Conservation (phyloP, 1,140 invertebrate genomes). For the Eurytemora carolleeae region DNA sequence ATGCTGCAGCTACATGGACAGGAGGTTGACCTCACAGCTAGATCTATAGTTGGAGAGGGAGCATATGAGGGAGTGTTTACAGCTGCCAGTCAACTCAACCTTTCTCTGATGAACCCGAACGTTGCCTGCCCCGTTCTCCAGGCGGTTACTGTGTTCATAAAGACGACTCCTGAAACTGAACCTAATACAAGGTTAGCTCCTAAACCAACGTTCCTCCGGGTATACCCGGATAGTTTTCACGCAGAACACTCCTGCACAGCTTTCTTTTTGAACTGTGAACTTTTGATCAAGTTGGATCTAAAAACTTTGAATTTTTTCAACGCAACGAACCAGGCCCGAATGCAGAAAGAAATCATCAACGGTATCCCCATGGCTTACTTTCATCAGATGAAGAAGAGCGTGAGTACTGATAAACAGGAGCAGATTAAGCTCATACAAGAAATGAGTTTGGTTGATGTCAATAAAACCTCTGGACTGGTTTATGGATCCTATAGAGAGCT, state of each 20-base stretch:
- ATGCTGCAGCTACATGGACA: background rate
- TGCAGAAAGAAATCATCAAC: background rate
- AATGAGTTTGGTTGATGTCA: background rate
- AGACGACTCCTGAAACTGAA: background rate
- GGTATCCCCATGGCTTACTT: background rate
- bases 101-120: background rate
- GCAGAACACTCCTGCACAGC: background rate
- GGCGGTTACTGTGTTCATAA: background rate
- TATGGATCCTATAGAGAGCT: background rate
- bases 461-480: background rate
- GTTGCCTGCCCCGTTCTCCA: background rate
- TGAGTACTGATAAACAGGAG: background rate
- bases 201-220: background rate
- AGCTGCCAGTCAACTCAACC: background rate
- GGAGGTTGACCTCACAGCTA: background rate
- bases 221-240: background rate
- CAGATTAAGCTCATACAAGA: background rate
- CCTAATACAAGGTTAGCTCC: background rate
- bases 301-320: background rate
- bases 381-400: background rate
- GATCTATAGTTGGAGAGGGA: background rate
- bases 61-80: background rate
- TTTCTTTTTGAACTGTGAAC: background rate
- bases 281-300: background rate
- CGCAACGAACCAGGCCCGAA: background rate